Conservation (phyloP, 2,797 vertebrate genomes). For the Anguilla megastoma region DNA sequence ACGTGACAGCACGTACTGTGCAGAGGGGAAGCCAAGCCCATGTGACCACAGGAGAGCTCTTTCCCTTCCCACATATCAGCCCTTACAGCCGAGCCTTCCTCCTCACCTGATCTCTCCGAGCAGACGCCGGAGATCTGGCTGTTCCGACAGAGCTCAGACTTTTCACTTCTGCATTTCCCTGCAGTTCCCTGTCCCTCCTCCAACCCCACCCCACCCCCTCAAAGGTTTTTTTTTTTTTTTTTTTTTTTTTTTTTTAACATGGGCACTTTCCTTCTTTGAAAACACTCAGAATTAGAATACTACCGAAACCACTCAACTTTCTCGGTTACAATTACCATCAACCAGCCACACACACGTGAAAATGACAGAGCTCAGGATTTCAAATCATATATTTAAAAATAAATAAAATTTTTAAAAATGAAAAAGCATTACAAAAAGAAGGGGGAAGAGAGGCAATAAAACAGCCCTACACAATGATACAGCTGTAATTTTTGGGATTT, state of each 20-base stretch:
- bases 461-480: neutral
- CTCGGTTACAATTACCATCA: neutral
- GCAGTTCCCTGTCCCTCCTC: neutral
- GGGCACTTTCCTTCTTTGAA: conserved; percentile 4
- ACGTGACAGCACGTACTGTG: conserved; percentile 16
- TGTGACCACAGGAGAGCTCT: neutral
- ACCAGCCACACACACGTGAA: neutral
- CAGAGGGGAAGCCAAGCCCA: conserved; percentile 22
- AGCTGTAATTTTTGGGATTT: conserved; percentile 20
- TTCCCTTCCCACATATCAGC: neutral
- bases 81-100: conserved; percentile 12
- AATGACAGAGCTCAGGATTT: neutral
- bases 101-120: conserved; percentile 35
- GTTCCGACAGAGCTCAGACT: conserved; percentile 14
- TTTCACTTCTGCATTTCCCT: conserved; percentile 5
- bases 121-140: neutral
- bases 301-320: neutral
- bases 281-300: conserved; percentile 11
- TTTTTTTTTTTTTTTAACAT: neutral
- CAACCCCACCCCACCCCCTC: neutral
- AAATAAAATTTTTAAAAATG: neutral
- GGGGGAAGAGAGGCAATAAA: neutral
- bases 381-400: neutral
- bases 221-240: neutral
- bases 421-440: neutral